phyloP scores from a whole-genome alignment of 2,797 vertebrate genomes.

The Eidolon dupreanum region DNA sequence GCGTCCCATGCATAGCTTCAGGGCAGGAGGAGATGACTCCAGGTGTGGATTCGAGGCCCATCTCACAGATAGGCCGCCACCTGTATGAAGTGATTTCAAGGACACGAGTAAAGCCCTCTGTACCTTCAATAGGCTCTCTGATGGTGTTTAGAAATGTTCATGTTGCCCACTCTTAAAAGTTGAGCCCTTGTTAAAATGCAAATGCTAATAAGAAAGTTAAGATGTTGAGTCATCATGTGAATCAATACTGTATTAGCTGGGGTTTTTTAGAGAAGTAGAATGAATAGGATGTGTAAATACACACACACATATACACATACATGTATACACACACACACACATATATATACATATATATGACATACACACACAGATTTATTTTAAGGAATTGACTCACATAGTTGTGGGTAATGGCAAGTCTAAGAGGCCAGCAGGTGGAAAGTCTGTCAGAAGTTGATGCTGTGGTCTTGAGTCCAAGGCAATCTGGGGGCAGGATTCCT shows the following conservation, averaged over 20 bases:
- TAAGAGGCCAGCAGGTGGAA: neutral
- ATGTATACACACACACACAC: too few relatives aligned
- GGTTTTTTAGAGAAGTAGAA: constrained; percentile 36
- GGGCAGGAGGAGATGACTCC: neutral
- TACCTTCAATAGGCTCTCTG: neutral
- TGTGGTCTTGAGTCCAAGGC: neutral
- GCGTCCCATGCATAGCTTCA: neutral
- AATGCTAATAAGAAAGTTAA: neutral
- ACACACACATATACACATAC: too few relatives aligned
- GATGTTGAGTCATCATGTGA: neutral
- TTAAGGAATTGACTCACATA: neutral
- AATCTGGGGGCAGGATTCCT: neutral
- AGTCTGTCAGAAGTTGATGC: neutral
- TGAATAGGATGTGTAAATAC: neutral
- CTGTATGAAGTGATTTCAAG: neutral
- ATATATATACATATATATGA: too few relatives aligned
- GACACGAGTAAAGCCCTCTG: neutral
- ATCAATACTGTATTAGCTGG: neutral
- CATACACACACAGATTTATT: neutral
- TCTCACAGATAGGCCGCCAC: neutral
- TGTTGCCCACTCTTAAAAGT: neutral
- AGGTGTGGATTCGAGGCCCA: neutral
- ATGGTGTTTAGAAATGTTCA: neutral
- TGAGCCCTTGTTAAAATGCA: neutral
- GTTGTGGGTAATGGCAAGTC: neutral